Base-by-base conservation (phyloP, 1,140 invertebrate genomes). In the Drosophila parvula region DNA sequence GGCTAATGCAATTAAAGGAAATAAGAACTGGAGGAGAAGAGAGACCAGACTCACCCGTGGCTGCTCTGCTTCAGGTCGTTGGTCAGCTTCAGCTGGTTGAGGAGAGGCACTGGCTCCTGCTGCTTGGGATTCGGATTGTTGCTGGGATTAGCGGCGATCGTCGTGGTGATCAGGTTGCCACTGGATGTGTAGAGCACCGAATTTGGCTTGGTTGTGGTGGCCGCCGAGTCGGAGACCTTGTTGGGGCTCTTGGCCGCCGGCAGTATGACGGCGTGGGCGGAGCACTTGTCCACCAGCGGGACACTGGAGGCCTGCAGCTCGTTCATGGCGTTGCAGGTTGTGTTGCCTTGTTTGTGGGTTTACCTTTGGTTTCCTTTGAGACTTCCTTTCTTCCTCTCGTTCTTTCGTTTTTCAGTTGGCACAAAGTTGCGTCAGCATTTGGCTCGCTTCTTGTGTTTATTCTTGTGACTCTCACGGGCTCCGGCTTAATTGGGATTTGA, bases 41-140 rank as follows among this genome's bases (percentile, higher is more conserved):
- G 14, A 58, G 53, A 86, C 83, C 83, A 58, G 53, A 86, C 83
- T 89, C 43, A 88, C 83, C 84, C 84, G 14, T 76, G 78, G 60
- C 38, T 86, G 73, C 41, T 74, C 11, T 67, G 76, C 67, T 86
- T 89, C 27, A 80, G 68, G 43, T 88, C 83, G 50, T 88, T 83
- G 18, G 77, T 44, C 48, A 77, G 30, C 68, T 88, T 88, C 44
- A 89, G 73, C 51, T 83, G 79, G 38, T 57, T 79, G 18, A 88
- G 44, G 0, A 83, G 63, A 2, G 84, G 77, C 48, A 88, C 58
- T 40, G 83, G 79, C 34, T 77, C 71, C 32, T 43, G 27, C 9
- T 30, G 14, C 38, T 44, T 65, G 10, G 18, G 28, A 43, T 51
- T 18, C 36, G 32, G 9, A 14, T 22, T 28, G 9, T 27, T 48